Evolutionary conservation across 2,113 vertebrate genomes (phyloP).

Genomic region (Neodon shergylaensis): DNA sequence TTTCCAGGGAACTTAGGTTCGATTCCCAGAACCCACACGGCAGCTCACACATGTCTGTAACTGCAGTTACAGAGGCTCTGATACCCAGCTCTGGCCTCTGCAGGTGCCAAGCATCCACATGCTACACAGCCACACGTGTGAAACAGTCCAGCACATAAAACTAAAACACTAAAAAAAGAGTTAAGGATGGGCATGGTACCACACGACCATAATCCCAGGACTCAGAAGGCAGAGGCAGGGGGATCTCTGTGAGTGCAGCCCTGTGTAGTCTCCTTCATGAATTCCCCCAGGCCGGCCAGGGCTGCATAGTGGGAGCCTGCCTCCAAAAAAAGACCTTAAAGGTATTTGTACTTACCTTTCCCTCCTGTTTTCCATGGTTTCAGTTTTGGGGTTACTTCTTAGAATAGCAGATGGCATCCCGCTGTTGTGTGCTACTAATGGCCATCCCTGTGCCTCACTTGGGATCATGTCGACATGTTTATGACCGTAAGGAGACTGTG

Average conservation of each 20-base stretch:
- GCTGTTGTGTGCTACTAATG: neutral
- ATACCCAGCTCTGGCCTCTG: neutral
- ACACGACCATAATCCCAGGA: neutral
- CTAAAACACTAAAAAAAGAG: neutral
- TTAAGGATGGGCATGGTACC: neutral
- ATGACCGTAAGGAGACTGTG: no score
- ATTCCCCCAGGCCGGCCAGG: neutral
- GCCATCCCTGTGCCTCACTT: neutral
- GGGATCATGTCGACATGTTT: neutral
- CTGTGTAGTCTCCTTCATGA: neutral
- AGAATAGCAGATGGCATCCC: neutral
- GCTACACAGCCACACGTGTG: neutral
- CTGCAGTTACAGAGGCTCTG: neutral
- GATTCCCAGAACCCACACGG: neutral
- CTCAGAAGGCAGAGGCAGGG: neutral
- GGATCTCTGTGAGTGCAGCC: neutral
- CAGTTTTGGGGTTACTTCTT: neutral
- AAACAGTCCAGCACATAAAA: neutral
- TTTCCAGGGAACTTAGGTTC: neutral
- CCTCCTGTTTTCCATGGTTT: neutral
- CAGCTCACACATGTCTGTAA: neutral
- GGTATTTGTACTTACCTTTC: neutral
- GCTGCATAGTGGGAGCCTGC: no score
- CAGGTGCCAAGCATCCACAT: neutral
- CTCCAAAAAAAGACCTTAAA: neutral